Conservation (phyloP, 2,113 vertebrate species). For the Hippocampus barbouri region DNA sequence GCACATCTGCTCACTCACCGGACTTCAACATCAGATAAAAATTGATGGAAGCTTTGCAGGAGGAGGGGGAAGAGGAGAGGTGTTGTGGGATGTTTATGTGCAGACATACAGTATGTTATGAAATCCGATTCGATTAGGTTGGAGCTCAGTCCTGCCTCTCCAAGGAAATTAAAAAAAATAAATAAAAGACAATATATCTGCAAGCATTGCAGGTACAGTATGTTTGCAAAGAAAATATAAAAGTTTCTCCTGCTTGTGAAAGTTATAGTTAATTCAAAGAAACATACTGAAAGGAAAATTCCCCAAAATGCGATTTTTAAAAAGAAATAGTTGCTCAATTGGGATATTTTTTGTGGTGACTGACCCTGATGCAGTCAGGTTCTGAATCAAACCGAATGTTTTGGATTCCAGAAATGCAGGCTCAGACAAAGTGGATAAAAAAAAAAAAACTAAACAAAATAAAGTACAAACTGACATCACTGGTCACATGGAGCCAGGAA, state of each 20-base stretch:
- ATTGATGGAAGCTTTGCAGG: slow-evolving; percentile 2
- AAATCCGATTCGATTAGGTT: slow-evolving; percentile 23
- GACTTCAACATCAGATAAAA: slow-evolving; percentile 4
- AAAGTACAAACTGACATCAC: too few relatives aligned
- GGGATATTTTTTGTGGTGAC: too few relatives aligned
- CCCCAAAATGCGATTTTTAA: too few relatives aligned
- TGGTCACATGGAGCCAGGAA: too few relatives aligned
- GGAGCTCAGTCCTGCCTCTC: slow-evolving; percentile 41
- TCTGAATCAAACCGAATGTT: too few relatives aligned
- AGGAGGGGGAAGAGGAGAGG: slow-evolving; percentile 10
- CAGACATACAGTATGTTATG: slow-evolving; percentile 41
- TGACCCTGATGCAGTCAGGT: too few relatives aligned
- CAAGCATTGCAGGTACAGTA: slow-evolving; percentile 2
- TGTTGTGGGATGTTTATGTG: slow-evolving; percentile 18
- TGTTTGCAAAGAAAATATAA: not conserved
- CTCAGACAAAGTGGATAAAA: too few relatives aligned
- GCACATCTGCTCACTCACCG: slow-evolving; percentile 29
- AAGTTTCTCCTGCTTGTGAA: not conserved
- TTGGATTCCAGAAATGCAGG: too few relatives aligned
- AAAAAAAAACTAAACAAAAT: too few relatives aligned
- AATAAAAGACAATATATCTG: slow-evolving; percentile 7
- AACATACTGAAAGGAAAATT: not conserved
- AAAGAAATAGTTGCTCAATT: too few relatives aligned
- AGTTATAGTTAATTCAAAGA: not conserved
- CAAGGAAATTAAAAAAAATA: slow-evolving; percentile 52